phyloP scores from a whole-genome alignment of 1,140 invertebrate genomes.

The Littorina saxatilis region DNA sequence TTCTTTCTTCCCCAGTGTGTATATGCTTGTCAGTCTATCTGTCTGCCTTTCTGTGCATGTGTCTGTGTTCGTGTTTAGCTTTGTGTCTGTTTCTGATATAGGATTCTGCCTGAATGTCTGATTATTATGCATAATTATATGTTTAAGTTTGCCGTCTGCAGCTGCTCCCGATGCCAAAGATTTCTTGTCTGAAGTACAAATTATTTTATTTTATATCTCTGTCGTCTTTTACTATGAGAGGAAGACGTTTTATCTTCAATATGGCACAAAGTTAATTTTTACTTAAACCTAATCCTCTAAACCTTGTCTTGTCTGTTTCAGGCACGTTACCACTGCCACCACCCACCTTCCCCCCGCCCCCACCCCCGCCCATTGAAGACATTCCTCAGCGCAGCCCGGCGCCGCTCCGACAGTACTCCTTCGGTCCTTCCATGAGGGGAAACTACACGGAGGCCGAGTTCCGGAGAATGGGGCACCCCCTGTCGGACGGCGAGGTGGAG shows the following conservation, averaged over 20 bases:
- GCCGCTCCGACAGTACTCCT: constrained; percentile 54
- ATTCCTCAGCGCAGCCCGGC: constrained; percentile 68
- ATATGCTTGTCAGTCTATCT: neutral
- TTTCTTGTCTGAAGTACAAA: neutral
- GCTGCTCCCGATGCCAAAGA: neutral
- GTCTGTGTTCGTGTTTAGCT: neutral
- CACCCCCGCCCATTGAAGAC: constrained; percentile 72
- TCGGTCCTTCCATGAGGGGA: constrained; percentile 67
- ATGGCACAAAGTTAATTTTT: too few species aligned
- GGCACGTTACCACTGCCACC: constrained; percentile 57
- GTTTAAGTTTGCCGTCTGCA: neutral
- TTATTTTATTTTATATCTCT: too few species aligned
- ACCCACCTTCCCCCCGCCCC: constrained; percentile 62
- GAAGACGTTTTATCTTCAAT: too few species aligned
- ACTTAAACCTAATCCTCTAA: too few species aligned
- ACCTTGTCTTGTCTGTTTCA: neutral
- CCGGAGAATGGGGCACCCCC: neutral
- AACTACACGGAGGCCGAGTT: constrained; percentile 68
- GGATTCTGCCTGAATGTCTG: neutral
- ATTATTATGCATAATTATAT: neutral
- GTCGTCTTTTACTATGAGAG: neutral
- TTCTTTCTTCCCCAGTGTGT: too few species aligned
- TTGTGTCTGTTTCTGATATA: neutral
- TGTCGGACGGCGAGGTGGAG: neutral
- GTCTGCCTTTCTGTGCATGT: neutral